phyloP scores from a whole-genome alignment of 2,113 vertebrate species.

The Tetraodon nigroviridis region DNA sequence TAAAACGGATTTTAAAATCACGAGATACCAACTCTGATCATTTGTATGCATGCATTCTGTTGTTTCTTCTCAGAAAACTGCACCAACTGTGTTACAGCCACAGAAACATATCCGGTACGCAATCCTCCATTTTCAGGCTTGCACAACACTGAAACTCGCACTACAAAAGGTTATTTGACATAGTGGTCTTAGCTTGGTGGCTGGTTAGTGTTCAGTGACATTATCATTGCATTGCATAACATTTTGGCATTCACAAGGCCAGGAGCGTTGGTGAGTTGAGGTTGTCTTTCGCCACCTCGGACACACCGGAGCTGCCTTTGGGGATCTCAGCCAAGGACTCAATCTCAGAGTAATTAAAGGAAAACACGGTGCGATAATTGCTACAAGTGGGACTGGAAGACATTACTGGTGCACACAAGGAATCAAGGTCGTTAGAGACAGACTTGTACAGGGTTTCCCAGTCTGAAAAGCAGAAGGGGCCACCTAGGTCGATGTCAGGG shows the following conservation, averaged over 20 bases:
- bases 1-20: constrained; percentile 67
- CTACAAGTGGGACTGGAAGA: constrained; percentile 87
- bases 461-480: constrained; percentile 86
- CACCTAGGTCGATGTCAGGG: constrained; percentile 88
- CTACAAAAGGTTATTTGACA: constrained; percentile 46
- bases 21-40: constrained; percentile 50
- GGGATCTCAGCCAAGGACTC: constrained; percentile 81
- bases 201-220: constrained; percentile 44
- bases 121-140: constrained; percentile 43
- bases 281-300: constrained; percentile 85
- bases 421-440: constrained; percentile 83
- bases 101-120: constrained; percentile 51
- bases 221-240: constrained; percentile 57
- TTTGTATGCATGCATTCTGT: constrained; percentile 87
- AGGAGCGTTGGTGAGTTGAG: constrained; percentile 90
- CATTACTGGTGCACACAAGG: constrained; percentile 83
- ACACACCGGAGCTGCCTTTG: constrained; percentile 81
- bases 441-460: constrained; percentile 91
- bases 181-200: constrained; percentile 50
- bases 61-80: constrained; percentile 74
- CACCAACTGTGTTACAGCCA: constrained; percentile 73
- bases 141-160: constrained; percentile 55
- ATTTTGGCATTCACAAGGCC: constrained; percentile 65
- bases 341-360: constrained; percentile 87
- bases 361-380: constrained; percentile 84